Conservation (phyloP, 2,113 vertebrate species). For the Buteo buteo region DNA sequence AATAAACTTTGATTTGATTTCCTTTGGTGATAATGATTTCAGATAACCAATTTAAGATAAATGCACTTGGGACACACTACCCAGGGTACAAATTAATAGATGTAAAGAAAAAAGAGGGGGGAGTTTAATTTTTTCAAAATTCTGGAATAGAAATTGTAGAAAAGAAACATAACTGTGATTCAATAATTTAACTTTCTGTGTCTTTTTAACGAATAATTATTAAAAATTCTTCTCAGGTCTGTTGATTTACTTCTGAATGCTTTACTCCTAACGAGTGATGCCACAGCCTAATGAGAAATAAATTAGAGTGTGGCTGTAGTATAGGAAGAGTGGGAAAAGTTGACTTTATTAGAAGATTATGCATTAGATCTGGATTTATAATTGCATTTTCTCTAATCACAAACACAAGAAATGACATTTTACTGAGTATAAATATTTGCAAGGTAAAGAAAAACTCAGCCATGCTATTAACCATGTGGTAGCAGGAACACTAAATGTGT, state of each 20-base stretch:
- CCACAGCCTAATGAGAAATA: conserved; percentile 26
- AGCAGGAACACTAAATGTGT: background rate
- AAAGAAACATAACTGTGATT: background rate
- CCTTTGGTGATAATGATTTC: background rate
- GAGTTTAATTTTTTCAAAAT: background rate
- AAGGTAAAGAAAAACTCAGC: background rate
- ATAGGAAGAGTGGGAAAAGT: background rate
- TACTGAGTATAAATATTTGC: background rate
- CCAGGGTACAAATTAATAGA: background rate
- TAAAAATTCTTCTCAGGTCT: conserved; percentile 4
- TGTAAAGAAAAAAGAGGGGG: background rate
- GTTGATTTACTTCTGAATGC: background rate
- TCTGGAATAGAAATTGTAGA: background rate
- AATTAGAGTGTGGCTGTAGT: conserved; percentile 6
- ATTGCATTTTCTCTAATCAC: conserved; percentile 32
- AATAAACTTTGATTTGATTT: conserved; percentile 25
- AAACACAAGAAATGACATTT: conserved; percentile 8
- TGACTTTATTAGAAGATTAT: conserved; percentile 34
- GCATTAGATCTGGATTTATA: conserved; percentile 13
- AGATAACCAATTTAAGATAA: background rate
- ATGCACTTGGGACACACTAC: background rate
- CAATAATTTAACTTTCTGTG: background rate
- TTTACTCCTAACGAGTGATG: background rate
- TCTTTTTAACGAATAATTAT: background rate
- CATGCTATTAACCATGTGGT: background rate